These are phyloP conservation scores for Oreamnos americanus DNA, from an alignment of 2,113 vertebrate genomes.

Conservation along the genomic window DNA sequence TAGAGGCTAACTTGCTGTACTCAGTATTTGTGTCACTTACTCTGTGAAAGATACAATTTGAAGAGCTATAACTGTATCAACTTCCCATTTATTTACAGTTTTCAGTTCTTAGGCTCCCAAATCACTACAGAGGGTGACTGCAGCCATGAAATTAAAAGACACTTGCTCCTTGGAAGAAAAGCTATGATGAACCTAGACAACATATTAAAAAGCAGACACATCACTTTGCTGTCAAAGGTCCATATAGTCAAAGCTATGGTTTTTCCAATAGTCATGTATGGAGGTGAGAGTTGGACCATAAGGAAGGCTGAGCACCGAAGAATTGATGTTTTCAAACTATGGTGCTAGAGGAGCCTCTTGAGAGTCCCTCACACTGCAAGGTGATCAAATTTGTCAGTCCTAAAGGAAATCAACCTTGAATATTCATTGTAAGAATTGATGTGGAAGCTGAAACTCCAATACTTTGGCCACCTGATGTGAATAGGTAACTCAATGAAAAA, in stretches of 20 bases:
- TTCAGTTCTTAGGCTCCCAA: background rate
- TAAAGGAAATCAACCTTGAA: background rate
- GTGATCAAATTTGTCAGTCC: background rate
- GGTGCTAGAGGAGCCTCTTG: background rate
- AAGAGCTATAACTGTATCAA: background rate
- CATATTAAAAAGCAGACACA: background rate
- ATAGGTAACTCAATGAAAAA: background rate
- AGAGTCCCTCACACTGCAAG: background rate
- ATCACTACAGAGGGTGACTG: background rate
- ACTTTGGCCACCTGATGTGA: background rate
- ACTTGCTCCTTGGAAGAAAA: background rate
- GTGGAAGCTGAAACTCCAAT: background rate
- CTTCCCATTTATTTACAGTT: background rate
- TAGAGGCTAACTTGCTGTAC: background rate
- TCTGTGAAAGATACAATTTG: background rate
- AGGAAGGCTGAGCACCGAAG: background rate
- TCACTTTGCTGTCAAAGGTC: background rate
- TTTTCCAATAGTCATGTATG: background rate
- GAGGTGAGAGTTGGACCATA: background rate
- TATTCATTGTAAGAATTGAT: background rate
- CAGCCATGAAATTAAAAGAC: background rate
- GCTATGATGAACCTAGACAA: background rate
- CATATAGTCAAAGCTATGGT: background rate
- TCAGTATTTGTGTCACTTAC: background rate
- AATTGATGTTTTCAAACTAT: background rate